Percentiles rank a stretch among this genome's conserved stretches.
phyloP scores from a whole-genome alignment of 2,113 vertebrate species.

The Sorex fumeus region DNA sequence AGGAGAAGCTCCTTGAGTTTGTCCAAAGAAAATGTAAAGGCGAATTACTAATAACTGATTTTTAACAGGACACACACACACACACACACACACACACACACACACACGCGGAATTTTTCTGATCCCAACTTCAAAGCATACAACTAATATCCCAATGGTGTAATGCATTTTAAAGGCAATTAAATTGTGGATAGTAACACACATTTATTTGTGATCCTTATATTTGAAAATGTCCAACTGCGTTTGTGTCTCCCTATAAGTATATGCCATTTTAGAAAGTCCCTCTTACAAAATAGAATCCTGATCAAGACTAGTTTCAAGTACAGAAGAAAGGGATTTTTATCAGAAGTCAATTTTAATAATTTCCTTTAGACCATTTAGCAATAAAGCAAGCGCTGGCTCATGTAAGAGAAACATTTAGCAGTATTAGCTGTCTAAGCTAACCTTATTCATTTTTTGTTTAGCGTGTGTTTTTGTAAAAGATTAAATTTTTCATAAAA shows the following conservation, averaged over 20 bases:
- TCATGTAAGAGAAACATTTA: neutral
- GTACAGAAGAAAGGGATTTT: constrained; percentile 42
- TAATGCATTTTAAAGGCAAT: constrained; percentile 52
- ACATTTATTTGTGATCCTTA: constrained; percentile 43
- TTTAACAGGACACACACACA: neutral
- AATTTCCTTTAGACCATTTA: constrained; percentile 14
- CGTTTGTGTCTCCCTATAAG: neutral
- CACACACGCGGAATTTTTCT: neutral
- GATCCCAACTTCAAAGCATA: constrained; percentile 59
- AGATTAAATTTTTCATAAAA: neutral
- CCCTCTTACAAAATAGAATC: constrained; percentile 58
- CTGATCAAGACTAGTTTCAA: neutral
- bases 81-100: neutral
- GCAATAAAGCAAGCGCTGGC: neutral
- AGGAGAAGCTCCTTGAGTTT: neutral
- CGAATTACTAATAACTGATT: constrained; percentile 14
- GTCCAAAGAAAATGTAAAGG: constrained; percentile 50
- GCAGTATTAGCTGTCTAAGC: neutral
- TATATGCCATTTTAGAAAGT: constrained; percentile 57
- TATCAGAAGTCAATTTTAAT: constrained; percentile 20
- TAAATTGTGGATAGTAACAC: constrained; percentile 1
- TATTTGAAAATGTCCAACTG: constrained; percentile 34
- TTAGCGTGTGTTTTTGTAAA: neutral
- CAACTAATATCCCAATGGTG: neutral
- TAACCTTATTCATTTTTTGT: neutral